Percentiles rank a stretch among this genome's conserved stretches.
Evolutionary conservation across 2,888 invertebrate species (phyloP).

Genomic region (Subacronicta megacephala): DNA sequence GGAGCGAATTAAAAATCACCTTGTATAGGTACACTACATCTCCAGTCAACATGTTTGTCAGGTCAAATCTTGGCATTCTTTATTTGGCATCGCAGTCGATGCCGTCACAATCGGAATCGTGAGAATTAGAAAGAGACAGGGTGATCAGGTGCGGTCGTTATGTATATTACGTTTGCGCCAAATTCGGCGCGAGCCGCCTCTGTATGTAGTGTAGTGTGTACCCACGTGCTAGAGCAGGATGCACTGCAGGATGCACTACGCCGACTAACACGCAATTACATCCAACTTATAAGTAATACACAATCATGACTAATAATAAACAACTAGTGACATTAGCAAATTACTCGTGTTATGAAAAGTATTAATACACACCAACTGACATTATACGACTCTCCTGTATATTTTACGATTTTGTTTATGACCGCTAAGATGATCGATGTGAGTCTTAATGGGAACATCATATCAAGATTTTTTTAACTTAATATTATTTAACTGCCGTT

Average conservation of each 20-base stretch:
- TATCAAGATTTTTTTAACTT: neutral
- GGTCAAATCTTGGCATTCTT: too few relatives aligned
- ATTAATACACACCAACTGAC: conserved; percentile 63
- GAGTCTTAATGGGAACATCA: too few relatives aligned
- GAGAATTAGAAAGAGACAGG: conserved; percentile 7
- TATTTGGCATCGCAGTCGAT: neutral
- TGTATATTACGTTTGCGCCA: conserved; percentile 46
- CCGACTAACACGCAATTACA: neutral
- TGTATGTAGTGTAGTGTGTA: too few relatives aligned
- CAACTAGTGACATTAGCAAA: conserved; percentile 50
- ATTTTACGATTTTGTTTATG: conserved; percentile 6
- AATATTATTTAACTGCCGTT: neutral
- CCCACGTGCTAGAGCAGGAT: too few relatives aligned
- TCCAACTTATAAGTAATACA: conserved; percentile 37
- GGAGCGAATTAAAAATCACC: too few relatives aligned
- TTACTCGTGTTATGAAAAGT: conserved; percentile 54
- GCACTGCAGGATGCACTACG: neutral
- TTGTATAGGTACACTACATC: too few relatives aligned
- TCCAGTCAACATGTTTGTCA: too few relatives aligned
- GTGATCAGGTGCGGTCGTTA: conserved; percentile 23
- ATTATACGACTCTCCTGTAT: conserved; percentile 24
- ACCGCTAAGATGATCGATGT: conserved; percentile 1
- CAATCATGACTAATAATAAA: conserved; percentile 56
- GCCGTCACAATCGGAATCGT: conserved; percentile 1
- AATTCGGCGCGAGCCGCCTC: conserved; percentile 4